Evolutionary conservation across 2,888 invertebrate genomes (phyloP).

Genomic region (Megamerina dolium): DNA sequence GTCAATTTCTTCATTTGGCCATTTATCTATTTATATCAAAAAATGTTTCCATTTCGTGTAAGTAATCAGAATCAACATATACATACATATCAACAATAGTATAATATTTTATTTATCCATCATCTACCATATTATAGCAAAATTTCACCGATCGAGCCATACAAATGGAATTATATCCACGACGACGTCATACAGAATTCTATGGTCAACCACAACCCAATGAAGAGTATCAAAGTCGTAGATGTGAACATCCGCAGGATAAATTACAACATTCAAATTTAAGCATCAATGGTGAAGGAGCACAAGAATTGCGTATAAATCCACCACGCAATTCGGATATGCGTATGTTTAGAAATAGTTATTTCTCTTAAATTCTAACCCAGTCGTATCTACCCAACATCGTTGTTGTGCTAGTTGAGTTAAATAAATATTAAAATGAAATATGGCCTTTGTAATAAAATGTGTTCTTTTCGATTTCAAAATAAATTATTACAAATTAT

Average conservation of each 20-base stretch:
- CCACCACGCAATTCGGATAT: constrained; percentile 38
- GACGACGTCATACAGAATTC: constrained; percentile 29
- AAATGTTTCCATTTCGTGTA: constrained; percentile 24
- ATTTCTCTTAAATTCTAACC: constrained; percentile 43
- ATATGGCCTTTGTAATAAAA: background rate
- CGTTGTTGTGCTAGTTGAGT: no score
- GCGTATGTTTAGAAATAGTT: constrained; percentile 40
- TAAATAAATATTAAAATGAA: no score
- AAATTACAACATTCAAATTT: constrained; percentile 13
- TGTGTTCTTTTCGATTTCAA: background rate
- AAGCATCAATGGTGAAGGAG: constrained; percentile 10
- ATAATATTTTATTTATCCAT: background rate
- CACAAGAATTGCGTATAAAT: constrained; percentile 24
- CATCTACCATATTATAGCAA: background rate
- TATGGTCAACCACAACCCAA: constrained; percentile 25
- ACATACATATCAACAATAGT: background rate
- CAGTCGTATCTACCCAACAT: no score
- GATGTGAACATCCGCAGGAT: constrained; percentile 28
- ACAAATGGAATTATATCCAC: constrained; percentile 32
- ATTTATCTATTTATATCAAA: constrained; percentile 10
- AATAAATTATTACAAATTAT: background rate
- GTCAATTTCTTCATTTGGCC: constrained; percentile 8
- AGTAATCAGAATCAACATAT: constrained; percentile 7
- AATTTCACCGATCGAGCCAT: constrained; percentile 15
- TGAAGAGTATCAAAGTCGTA: constrained; percentile 30